Evolutionary conservation across 2,113 vertebrate species (phyloP), one percentile per base, ranked within the genome.

Genomic region (Odobenus rosmarus): DNA sequence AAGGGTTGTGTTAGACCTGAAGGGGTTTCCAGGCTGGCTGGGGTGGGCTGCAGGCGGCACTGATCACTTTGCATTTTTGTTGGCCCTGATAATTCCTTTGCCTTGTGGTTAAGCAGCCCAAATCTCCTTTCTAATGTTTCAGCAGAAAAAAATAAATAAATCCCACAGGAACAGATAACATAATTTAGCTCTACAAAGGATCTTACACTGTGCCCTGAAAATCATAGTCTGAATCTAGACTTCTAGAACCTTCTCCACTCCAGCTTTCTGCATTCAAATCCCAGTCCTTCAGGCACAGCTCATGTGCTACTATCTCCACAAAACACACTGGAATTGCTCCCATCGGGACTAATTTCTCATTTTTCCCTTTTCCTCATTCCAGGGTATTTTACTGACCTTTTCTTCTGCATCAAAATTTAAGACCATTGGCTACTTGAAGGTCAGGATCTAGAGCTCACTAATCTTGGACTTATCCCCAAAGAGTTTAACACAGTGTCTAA

Each of bases 101-200:
- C 74, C 51, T 64, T 49, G n/a, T 57, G 42, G 15, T 85, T 33
- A 64, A 71, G 84, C 23, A 28, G 42, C 42, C 86, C 21, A 59
- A 92, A 93, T 82, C 77, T 94, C 72, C 88, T 90, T 96, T 69
- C 81, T 94, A 84, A 88, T 64, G 33, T 87, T 92, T 89, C 93
- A 90, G 94, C 67, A 95, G 67, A 23, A 79, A 55, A 91, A 80
- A 42, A 42, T 24, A 42, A 74, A 74, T 5, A 24, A 74, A 76
- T 88, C 62, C 49, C 46, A 88, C 80, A 90, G 90, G 90, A 96
- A 96, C 49, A 92, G 74, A 88, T 90, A 74, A 62, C 4, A 0
- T 96, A 69, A 85, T 13, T 84, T 74, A 97, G 26, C 31, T 53
- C 81, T 71, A n/a, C 69, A 90, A 42, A 90, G 31, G 42, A 64